Percentiles rank a stretch among this genome's conserved stretches.
These are phyloP conservation scores for Heliconius erato DNA, from an alignment of 2,888 invertebrate genomes.

Conservation along the genomic window DNA sequence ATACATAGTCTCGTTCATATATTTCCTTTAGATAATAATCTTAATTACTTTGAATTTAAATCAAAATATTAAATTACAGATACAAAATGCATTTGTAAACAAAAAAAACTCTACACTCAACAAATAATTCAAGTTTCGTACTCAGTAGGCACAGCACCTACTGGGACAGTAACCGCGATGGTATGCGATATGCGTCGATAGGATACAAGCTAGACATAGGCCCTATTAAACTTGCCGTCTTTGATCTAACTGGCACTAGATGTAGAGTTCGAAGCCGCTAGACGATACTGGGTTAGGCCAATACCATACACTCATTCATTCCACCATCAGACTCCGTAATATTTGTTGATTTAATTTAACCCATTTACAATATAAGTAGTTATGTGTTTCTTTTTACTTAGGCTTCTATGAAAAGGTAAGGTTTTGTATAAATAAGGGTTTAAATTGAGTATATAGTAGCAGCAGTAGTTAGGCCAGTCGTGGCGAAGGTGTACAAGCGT, in stretches of 20 bases:
- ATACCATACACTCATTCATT: conserved; percentile 32
- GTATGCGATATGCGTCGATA: conserved; percentile 64
- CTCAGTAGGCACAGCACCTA: conserved; percentile 56
- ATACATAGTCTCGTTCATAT: background rate
- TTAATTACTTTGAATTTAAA: background rate
- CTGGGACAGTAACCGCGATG: conserved; percentile 65
- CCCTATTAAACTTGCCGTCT: conserved; percentile 72
- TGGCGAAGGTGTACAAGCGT: no score
- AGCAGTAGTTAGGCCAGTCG: no score
- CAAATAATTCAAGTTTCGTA: conserved; percentile 57
- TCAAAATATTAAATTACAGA: background rate
- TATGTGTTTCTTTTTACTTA: background rate
- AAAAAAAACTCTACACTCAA: conserved; percentile 36
- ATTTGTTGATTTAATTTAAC: conserved; percentile 46
- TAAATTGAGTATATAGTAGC: background rate
- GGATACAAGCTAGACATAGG: conserved; percentile 56
- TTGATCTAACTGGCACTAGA: conserved; percentile 65
- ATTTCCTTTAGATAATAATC: background rate
- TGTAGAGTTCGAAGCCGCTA: conserved; percentile 59
- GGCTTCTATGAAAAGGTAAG: background rate
- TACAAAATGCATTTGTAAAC: background rate
- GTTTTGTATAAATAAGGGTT: background rate
- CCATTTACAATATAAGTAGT: conserved; percentile 12
- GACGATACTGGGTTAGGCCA: conserved; percentile 43
- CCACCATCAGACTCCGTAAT: conserved; percentile 31